phyloP scores from a whole-genome alignment of 2,888 invertebrate genomes.

The Campaea margaritaria region DNA sequence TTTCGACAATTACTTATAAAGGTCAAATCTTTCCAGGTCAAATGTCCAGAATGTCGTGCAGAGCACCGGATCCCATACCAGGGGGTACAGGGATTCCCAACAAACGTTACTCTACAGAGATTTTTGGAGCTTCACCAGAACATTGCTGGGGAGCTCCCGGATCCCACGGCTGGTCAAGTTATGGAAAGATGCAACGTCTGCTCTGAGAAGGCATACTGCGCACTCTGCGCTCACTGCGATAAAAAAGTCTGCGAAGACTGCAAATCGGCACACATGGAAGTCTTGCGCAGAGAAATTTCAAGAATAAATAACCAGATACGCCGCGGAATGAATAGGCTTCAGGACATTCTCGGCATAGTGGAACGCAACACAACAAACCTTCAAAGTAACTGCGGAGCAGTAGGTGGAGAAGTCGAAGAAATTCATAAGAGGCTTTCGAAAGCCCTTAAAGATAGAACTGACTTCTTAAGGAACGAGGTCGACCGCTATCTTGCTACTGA shows the following conservation, averaged over 20 bases:
- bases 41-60: conserved; percentile 99
- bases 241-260: conserved; percentile 98
- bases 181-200: conserved; percentile 98
- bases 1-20: not conserved
- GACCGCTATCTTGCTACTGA: conserved; percentile 96
- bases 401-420: conserved; percentile 97
- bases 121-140: conserved; percentile 97
- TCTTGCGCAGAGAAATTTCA: conserved; percentile 95
- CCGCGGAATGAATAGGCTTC: conserved; percentile 94
- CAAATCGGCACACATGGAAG: conserved; percentile 98
- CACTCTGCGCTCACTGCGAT: conserved; percentile 97
- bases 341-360: conserved; percentile 92
- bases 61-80: conserved; percentile 98
- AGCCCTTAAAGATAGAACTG: conserved; percentile 95
- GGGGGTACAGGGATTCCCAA: conserved; percentile 97
- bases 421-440: conserved; percentile 94
- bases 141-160: conserved; percentile 95
- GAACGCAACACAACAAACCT: conserved; percentile 95
- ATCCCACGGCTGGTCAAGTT: conserved; percentile 95
- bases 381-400: conserved; percentile 95
- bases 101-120: conserved; percentile 97
- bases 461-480: conserved; percentile 94
- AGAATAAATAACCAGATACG: conserved; percentile 95
- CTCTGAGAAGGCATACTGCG: conserved; percentile 95
- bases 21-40: conserved; percentile 88